These are phyloP conservation scores for Brachystomella parvula DNA, from an alignment of 1,140 invertebrate genomes.

Conservation along the genomic window DNA sequence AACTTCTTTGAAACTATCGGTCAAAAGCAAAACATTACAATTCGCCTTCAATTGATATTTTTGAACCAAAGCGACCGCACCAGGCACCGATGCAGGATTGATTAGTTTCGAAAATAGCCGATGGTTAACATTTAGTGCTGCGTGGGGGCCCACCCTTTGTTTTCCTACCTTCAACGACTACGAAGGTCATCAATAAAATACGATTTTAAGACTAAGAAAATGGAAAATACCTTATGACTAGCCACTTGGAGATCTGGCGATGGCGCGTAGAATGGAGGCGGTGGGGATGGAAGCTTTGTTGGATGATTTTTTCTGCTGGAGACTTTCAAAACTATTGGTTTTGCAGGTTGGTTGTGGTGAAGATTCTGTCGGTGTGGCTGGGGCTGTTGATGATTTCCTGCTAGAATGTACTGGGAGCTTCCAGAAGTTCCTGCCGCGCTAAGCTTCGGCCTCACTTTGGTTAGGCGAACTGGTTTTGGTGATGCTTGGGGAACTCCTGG, in stretches of 20 bases:
- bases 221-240: conserved; percentile 20
- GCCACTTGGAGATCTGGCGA: conserved; percentile 26
- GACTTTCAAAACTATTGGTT: conserved; percentile 32
- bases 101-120: no score
- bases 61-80: no score
- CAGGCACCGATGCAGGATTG: no score
- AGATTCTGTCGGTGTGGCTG: background rate
- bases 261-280: conserved; percentile 36
- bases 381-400: background rate
- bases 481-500: background rate
- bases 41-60: no score
- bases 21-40: no score
- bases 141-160: no score
- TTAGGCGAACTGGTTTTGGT: background rate
- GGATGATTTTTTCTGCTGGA: conserved; percentile 17
- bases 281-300: conserved; percentile 29
- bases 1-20: no score
- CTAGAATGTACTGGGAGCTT: background rate
- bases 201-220: no score
- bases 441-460: background rate
- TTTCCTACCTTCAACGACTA: no score
- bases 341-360: conserved; percentile 5
- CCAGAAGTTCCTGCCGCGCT: background rate
- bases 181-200: no score
- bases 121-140: no score